phyloP scores from a whole-genome alignment of 1,140 invertebrate genomes.

The Notospermus geniculatus region DNA sequence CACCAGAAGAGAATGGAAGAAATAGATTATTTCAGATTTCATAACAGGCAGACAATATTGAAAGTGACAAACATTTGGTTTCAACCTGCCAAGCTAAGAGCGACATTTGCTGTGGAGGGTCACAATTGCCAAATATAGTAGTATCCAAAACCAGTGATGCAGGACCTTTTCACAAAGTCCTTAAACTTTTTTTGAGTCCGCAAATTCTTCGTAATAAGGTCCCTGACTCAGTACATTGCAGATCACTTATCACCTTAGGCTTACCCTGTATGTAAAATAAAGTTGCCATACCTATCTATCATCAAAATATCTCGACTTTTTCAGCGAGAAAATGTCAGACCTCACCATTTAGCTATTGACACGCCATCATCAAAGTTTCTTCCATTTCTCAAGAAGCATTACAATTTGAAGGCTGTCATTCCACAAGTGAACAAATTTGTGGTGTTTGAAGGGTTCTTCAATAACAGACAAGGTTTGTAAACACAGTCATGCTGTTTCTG shows the following conservation, averaged over 20 bases:
- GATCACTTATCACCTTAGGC: background rate
- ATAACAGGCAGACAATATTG: no score
- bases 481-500: background rate
- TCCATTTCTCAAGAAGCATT: conserved; percentile 81
- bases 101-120: no score
- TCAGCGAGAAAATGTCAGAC: conserved; percentile 68
- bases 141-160: no score
- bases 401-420: conserved; percentile 68
- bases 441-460: conserved; percentile 80
- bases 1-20: no score
- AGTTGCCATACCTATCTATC: background rate
- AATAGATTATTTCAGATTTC: no score
- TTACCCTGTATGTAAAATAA: background rate
- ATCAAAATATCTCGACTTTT: conserved; percentile 34
- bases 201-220: background rate
- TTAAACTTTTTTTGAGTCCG: background rate
- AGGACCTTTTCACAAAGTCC: background rate
- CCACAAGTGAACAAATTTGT: conserved; percentile 88
- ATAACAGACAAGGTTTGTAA: conserved; percentile 50
- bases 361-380: conserved; percentile 84
- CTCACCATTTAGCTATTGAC: conserved; percentile 81
- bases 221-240: background rate
- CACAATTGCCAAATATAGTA: no score
- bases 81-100: no score
- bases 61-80: no score